These are phyloP conservation scores for Perca flavescens DNA, from an alignment of 2,113 vertebrate species.

Conservation along the genomic window DNA sequence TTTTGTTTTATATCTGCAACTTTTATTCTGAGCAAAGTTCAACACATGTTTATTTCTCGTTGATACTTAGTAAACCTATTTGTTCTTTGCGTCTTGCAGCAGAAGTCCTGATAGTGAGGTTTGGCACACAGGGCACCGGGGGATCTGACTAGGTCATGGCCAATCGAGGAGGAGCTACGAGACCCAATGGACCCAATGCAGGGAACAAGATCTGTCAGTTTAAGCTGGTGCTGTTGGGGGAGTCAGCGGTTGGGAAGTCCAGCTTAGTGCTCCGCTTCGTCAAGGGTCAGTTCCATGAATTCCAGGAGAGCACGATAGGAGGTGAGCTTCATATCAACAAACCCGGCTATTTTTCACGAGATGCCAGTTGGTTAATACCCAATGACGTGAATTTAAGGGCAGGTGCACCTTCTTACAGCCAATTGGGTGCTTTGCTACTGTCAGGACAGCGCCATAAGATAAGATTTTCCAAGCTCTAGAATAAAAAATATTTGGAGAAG, in stretches of 20 bases:
- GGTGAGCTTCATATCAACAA: slow-evolving; percentile 66
- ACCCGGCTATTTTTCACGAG: neutral
- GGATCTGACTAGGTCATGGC: slow-evolving; percentile 92
- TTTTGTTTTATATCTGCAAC: too few species aligned
- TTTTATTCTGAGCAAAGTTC: neutral
- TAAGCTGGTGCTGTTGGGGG: slow-evolving; percentile 84
- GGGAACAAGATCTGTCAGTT: slow-evolving; percentile 82
- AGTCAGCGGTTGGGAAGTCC: slow-evolving; percentile 85
- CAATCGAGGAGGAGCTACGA: slow-evolving; percentile 94
- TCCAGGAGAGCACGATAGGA: slow-evolving; percentile 86
- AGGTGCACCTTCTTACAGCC: neutral
- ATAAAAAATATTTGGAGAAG: neutral
- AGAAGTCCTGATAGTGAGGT: slow-evolving; percentile 66
- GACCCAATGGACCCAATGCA: slow-evolving; percentile 86
- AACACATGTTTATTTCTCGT: neutral
- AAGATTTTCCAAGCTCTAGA: neutral
- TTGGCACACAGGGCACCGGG: slow-evolving; percentile 83
- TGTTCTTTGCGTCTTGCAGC: slow-evolving; percentile 34
- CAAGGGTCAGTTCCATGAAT: slow-evolving; percentile 86
- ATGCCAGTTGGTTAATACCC: neutral
- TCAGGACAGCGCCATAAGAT: neutral
- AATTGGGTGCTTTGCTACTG: neutral
- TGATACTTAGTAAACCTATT: neutral
- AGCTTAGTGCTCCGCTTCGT: slow-evolving; percentile 86
- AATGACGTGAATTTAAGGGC: neutral